A percentile compares a stretch with the other conserved stretches of the same genome.
phyloP scores from a whole-genome alignment of 2,888 invertebrate species.

The Pandemis cinnamomeana region DNA sequence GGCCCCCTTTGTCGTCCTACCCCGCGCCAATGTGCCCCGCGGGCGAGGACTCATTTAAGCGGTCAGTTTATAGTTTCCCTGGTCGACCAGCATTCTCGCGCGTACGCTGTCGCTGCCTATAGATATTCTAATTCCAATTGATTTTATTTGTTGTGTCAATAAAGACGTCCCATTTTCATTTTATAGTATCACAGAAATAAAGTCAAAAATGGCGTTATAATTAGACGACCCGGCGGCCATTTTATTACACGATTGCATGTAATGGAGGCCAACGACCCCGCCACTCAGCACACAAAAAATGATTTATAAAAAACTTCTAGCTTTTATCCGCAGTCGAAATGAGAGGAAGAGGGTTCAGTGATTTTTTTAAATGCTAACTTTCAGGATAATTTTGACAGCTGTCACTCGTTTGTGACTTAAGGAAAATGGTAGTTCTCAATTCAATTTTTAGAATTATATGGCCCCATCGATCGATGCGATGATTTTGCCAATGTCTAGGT shows the following conservation, averaged over 20 bases:
- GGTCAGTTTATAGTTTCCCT: no score
- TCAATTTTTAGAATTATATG: no score
- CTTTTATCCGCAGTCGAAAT: slow-evolving; percentile 1
- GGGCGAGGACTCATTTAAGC: no score
- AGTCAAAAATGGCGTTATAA: slow-evolving; percentile 18
- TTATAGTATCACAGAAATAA: not conserved
- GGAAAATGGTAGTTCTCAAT: no score
- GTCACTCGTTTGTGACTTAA: not conserved
- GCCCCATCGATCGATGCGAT: no score
- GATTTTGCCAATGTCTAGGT: no score
- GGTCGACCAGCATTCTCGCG: no score
- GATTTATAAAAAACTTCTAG: slow-evolving; percentile 9
- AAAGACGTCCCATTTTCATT: not conserved
- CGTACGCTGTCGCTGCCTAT: no score
- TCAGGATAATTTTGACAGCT: not conserved
- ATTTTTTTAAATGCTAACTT: no score
- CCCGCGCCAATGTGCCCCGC: no score
- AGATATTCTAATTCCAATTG: no score
- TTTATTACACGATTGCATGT: slow-evolving; percentile 38
- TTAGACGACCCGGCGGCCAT: slow-evolving; percentile 23
- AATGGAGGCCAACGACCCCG: slow-evolving; percentile 19
- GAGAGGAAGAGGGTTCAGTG: slow-evolving; percentile 27
- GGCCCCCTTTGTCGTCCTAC: no score
- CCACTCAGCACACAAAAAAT: slow-evolving; percentile 5
- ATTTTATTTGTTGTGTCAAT: not conserved